A percentile compares a stretch with the other conserved stretches of the same genome.
Conservation (phyloP, 2,797 vertebrate species). For the Melopsittacus undulatus region DNA sequence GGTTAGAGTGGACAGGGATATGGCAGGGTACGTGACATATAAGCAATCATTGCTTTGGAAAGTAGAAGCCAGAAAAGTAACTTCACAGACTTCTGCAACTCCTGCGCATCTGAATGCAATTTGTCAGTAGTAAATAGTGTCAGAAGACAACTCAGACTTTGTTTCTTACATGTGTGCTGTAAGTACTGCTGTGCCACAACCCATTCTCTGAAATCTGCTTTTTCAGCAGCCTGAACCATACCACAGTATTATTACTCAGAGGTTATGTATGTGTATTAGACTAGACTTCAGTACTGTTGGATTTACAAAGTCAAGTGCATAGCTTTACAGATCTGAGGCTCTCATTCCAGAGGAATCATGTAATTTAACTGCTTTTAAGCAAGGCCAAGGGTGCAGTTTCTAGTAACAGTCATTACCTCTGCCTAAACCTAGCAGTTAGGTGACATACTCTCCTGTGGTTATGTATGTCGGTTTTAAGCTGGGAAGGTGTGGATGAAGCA, state of each 20-base stretch:
- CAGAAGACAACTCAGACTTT: background rate
- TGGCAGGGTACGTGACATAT: accelerated
- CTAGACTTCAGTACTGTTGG: background rate
- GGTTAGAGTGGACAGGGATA: background rate
- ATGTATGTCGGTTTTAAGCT: background rate
- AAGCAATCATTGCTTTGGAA: background rate
- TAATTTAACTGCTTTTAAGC: background rate
- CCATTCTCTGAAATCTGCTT: background rate
- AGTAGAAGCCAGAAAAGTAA: background rate
- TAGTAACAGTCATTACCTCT: background rate
- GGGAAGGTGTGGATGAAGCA: background rate
- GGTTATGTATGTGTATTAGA: background rate
- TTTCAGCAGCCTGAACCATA: background rate
- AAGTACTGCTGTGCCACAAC: background rate
- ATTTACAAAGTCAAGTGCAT: background rate
- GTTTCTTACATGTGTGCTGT: background rate
- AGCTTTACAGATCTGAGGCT: background rate
- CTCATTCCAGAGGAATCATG: background rate
- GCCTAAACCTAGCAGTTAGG: background rate
- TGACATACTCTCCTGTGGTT: background rate
- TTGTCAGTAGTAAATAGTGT: background rate
- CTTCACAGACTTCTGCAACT: background rate
- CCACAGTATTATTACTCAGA: background rate
- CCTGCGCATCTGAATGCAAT: background rate
- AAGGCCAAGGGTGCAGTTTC: background rate